These are phyloP conservation scores for Setipinna tenuifilis DNA, from an alignment of 2,797 vertebrate species.

Conservation along the genomic window DNA sequence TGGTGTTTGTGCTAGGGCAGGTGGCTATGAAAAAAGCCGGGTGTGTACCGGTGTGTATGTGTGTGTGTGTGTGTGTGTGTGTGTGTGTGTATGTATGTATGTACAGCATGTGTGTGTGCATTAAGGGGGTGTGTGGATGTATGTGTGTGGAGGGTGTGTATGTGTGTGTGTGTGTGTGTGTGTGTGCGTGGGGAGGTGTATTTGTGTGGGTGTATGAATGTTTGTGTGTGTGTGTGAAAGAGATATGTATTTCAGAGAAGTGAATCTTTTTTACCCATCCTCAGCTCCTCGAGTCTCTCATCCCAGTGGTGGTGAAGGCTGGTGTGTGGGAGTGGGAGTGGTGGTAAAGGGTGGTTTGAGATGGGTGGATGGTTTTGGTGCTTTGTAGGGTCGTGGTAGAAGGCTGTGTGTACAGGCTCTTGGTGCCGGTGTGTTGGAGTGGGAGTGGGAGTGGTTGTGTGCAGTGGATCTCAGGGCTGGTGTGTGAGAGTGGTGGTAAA, in stretches of 20 bases:
- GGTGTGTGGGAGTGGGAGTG: not conserved
- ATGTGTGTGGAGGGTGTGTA: not conserved
- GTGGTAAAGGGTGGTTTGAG: not conserved
- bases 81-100: not conserved
- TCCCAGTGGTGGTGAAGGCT: not conserved
- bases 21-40: not conserved
- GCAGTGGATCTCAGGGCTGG: too few relatives aligned
- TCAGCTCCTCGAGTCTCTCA: not conserved
- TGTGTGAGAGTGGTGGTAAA: too few relatives aligned
- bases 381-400: too few relatives aligned
- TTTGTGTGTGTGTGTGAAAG: not conserved
- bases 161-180: too few relatives aligned
- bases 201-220: not conserved
- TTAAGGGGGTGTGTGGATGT: not conserved
- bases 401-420: too few relatives aligned
- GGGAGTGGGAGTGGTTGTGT: too few relatives aligned
- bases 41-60: conserved; percentile 11
- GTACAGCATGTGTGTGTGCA: not conserved
- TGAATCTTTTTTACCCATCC: not conserved
- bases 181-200: not conserved
- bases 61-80: not conserved
- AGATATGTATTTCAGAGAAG: not conserved
- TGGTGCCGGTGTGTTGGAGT: too few relatives aligned
- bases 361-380: too few relatives aligned
- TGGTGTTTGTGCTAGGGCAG: not conserved